Percentiles rank a stretch among this genome's conserved stretches.
Conservation (phyloP, 2,888 invertebrate genomes). For the Branchellion lobata region DNA sequence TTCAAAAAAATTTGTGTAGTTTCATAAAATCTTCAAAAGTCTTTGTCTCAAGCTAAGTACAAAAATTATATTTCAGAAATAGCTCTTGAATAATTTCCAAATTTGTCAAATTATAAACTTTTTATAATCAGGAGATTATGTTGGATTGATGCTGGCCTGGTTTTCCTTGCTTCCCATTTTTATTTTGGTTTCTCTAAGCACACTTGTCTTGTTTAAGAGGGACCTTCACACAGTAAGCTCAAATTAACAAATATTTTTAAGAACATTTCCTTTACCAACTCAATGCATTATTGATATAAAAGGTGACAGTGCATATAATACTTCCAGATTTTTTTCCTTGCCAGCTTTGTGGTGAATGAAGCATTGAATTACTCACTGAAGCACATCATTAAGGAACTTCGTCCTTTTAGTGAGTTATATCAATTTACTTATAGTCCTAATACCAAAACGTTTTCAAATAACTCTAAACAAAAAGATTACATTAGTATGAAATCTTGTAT, state of each 20-base stretch:
- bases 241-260: neutral
- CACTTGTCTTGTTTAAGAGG: conserved; percentile 81
- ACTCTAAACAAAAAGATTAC: too few species aligned
- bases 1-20: too few species aligned
- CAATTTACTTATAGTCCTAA: neutral
- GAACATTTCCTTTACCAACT: neutral
- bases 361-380: conserved; percentile 77
- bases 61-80: too few species aligned
- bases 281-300: neutral
- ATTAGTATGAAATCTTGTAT: neutral
- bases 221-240: conserved; percentile 83
- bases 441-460: neutral
- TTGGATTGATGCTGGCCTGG: conserved; percentile 80
- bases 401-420: conserved; percentile 67
- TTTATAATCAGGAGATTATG: conserved; percentile 72
- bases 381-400: conserved; percentile 76
- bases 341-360: conserved; percentile 78
- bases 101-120: neutral
- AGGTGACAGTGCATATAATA: too few species aligned
- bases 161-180: conserved; percentile 80
- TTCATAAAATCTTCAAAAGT: too few species aligned
- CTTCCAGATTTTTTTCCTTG: conserved; percentile 79
- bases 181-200: conserved; percentile 77
- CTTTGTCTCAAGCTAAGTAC: too few species aligned
- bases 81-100: too few species aligned